These are phyloP conservation scores for Trachelipus rathkii DNA, from an alignment of 1,140 invertebrate species.

Conservation along the genomic window DNA sequence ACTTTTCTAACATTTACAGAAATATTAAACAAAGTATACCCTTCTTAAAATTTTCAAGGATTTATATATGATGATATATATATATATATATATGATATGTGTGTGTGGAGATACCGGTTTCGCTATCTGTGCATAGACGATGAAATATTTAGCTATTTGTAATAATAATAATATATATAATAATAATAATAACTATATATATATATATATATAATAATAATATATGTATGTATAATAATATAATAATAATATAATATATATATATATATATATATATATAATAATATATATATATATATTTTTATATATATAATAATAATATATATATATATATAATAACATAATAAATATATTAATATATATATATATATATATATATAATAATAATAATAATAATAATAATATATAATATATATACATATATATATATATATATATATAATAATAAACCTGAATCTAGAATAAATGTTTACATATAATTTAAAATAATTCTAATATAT, in stretches of 20 bases:
- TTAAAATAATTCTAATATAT: neutral
- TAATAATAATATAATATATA: neutral
- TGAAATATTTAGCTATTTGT: too few species aligned
- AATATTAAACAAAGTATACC: neutral
- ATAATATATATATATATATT: neutral
- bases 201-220: too few species aligned
- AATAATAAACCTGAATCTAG: neutral
- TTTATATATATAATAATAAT: neutral
- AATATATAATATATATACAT: too few species aligned
- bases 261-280: constrained; percentile 5
- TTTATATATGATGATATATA: too few species aligned
- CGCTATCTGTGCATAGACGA: too few species aligned
- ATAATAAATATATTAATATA: neutral
- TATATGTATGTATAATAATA: too few species aligned
- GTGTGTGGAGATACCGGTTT: too few species aligned
- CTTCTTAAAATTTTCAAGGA: neutral
- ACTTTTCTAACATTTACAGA: neutral
- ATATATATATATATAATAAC: neutral
- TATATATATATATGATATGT: constrained; percentile 5
- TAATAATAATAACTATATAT: too few species aligned
- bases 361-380: constrained; percentile 13
- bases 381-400: neutral
- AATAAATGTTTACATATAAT: neutral
- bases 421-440: neutral
- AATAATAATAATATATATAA: too few species aligned